Evolutionary conservation across 2,888 invertebrate genomes (phyloP), one percentile per base, ranked within the genome.

Genomic region (Caenorhabditis zanzibari): DNA sequence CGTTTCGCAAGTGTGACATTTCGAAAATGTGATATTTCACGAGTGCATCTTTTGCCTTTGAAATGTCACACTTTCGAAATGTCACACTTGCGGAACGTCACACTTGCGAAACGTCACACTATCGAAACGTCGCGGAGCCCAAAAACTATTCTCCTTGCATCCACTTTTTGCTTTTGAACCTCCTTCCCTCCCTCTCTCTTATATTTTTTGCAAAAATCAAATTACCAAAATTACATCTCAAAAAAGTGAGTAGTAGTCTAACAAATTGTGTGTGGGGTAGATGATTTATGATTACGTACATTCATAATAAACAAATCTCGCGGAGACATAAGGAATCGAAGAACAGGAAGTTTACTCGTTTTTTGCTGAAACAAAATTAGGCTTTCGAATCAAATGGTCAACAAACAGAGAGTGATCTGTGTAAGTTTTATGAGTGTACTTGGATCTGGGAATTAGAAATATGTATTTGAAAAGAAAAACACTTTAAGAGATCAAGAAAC

Each of bases 221-320:
- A 16, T 24, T 61, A 61, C 38, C 44, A 22, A 16, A n/a, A 52
- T 68, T 35, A 28, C 19, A 22, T 14, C 28, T 19, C 32, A 12
- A 28, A 66, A 66, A 66, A 52, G 12, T 6, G n/a, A 19, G 35
- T 54, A 59, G 72, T n/a, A 16, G 72, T 44, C 35, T 41, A 47
- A 41, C 16, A 7, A 2, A 32, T n/a, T 47, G 19, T 47, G 22
- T 35, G 58, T 38, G 19, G 38, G n/a, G 19, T 19, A 14, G 59
- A 73, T 73, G 73, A 73, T 66, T 64, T 75, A 66, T 75, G 64
- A 58, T 56, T 28, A 41, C 28, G 66, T 24, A 26, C n/a, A 47
- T 19, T 22, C 22, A 66, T 75, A n/a, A n/a, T n/a, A 58, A 44
- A 68, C 75, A 64, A 59, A 32, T 19, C 24, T 26, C 12, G 38